Base-by-base conservation (phyloP, 2,888 invertebrate genomes). In the Pyrgus malvae region DNA sequence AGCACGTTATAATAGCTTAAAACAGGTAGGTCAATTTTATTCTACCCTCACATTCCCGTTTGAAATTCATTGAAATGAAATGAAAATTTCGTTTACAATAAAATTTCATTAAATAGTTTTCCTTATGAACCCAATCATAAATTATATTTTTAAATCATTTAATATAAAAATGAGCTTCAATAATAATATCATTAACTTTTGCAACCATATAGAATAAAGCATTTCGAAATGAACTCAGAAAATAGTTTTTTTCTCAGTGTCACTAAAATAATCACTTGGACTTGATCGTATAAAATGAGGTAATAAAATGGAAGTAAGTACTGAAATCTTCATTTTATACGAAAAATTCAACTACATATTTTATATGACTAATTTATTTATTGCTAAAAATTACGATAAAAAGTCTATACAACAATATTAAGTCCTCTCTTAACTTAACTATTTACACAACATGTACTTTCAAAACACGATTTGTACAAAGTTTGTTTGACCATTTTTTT, bases 291-390 rank as follows among this genome's bases (percentile, higher is more conserved):
- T 37, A 38, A 53, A 53, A 53, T 45, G 44, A 53, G 44, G 44
- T 45, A 45, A 51, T 27, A 9, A 29, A 45, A 45, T 53, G 42
- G 25, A 53, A 38, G 44, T 53, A 53, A 51, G 44, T 53, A 53
- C 51, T 16, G 29, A 51, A 45, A 51, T 51, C 25, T 25, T 50
- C 31, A 44, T 51, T 51, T 51, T 51, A 51, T 38, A 51, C 37
- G 37, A 51, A 51, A 51, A 42, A 42, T 23, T 49, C 21, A 41
- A 41, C 14, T 49, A 31, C 9, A 49, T 31, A 33, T 23, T 41
- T 33, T 8, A 49, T 49, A 14, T 33, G n/a, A n/a, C 11, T 23
- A 31, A 31, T 38, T 29, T 17, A 29, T 12, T 40, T 49, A 49
- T 14, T n/a, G 14, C 41, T 50, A 50, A 17, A 12, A 40, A 42